Evolutionary conservation across 2,888 invertebrate species (phyloP), one percentile per base, ranked within the genome.

Genomic region (Pollenia angustigena): DNA sequence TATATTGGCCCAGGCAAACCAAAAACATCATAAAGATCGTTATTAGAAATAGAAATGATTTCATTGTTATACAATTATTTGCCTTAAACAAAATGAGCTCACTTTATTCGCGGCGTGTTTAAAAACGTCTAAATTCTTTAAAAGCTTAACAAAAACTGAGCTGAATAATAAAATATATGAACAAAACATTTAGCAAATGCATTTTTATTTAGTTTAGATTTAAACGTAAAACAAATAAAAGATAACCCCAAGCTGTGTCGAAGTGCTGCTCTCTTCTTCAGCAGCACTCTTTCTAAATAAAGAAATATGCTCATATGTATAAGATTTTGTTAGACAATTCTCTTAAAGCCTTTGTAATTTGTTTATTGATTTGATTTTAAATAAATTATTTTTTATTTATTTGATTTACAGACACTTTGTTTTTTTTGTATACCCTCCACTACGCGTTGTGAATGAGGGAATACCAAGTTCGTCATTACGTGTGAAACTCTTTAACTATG

Each of bases 1-100:
- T 92, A 46, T 88, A 90, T 83, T 92, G 92, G 14, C 90, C 90
- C 69, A 50, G 79, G 14, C 78, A 81, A 18, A 46, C 64, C 56
- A 16, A 74, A 7, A 62, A 42, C 44, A 72, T n/a, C 46, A 68
- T 32, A n/a, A 71, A 62, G 11, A 12, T 32, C 48, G 40, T 66
- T 75, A 71, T n/a, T 52, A 82, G 0, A 18, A 62, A 46, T 42
- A 86, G 16, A n/a, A 88, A 81, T 69, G 78, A 82, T 79, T 87
- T 88, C 89, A 89, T 89, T 4, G 9, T 81, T 14, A 64, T 4
- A 9, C 6, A 11, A n/a, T 52, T 54, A 11, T 62, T 46, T 54
- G 11, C 68, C 14, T 66, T 46, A 23, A 2, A 54, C 9, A 11
- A 54, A 18, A 23, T n/a, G 11, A 40, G n/a, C 42, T 42, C 23